These are phyloP conservation scores for Sternotherus odoratus DNA, from an alignment of 2,797 vertebrate species.

Conservation along the genomic window DNA sequence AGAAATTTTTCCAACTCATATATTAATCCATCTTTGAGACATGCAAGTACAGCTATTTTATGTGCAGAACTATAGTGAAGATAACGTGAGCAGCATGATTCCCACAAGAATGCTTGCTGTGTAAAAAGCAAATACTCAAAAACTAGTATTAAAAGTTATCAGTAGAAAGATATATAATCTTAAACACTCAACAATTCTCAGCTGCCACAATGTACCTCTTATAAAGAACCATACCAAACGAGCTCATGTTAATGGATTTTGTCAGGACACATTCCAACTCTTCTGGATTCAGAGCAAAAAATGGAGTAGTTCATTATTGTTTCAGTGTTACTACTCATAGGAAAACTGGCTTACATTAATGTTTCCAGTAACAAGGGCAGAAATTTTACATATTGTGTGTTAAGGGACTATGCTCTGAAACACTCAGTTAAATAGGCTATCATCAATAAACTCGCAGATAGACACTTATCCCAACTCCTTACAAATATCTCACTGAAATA, in stretches of 20 bases:
- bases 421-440: background rate
- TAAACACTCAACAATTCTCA: background rate
- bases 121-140: background rate
- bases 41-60: background rate
- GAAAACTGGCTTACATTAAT: background rate
- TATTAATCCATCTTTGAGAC: background rate
- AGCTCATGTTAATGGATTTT: background rate
- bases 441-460: background rate
- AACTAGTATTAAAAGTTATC: background rate
- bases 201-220: background rate
- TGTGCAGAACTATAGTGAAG: background rate
- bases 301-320: background rate
- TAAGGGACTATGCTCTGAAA: background rate
- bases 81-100: background rate
- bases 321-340: background rate
- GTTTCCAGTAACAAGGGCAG: background rate
- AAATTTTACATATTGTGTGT: background rate
- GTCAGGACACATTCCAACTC: background rate
- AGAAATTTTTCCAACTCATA: background rate
- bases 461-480: background rate
- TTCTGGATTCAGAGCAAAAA: background rate
- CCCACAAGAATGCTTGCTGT: background rate
- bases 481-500: background rate
- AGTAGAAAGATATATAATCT: background rate
- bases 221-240: background rate